Conservation (phyloP, 2,113 vertebrate genomes). For the Garra rufa region DNA sequence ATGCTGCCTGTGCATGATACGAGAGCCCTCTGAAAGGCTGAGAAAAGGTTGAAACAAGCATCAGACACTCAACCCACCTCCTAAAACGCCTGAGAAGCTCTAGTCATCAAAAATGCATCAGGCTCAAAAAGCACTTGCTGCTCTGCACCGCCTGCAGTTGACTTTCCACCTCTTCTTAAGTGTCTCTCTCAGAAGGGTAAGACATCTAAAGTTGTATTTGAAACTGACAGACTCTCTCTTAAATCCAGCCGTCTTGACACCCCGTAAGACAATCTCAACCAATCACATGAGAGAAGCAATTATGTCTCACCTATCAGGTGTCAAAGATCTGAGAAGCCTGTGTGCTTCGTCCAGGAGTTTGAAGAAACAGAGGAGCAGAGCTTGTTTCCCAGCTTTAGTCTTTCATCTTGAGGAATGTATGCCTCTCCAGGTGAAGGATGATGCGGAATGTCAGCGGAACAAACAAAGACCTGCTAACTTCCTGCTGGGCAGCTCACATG, state of each 20-base stretch:
- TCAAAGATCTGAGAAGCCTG: conserved; percentile 34
- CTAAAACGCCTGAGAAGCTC: conserved; percentile 22
- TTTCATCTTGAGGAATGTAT: conserved; percentile 8
- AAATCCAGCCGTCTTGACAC: conserved; percentile 18
- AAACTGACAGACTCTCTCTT: not conserved
- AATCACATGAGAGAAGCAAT: conserved; percentile 26
- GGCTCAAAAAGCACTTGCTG: not conserved
- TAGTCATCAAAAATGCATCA: conserved; percentile 41
- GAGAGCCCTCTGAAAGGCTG: not conserved
- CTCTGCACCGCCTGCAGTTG: conserved; percentile 1
- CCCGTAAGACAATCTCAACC: conserved; percentile 1
- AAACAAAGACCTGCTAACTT: conserved; percentile 36
- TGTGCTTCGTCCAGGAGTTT: not conserved
- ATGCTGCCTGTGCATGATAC: not conserved
- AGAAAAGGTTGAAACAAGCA: not conserved
- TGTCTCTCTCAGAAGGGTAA: not conserved
- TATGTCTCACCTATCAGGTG: conserved; percentile 43
- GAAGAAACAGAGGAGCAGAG: conserved; percentile 17
- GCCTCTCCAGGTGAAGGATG: conserved; percentile 10
- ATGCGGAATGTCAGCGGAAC: conserved; percentile 51
- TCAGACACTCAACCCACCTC: not conserved
- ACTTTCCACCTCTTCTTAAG: conserved; percentile 26
- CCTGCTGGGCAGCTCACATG: conserved; percentile 37
- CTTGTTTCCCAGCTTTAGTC: not conserved
- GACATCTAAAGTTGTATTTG: not conserved